Evolutionary conservation across 2,888 invertebrate genomes (phyloP).

Genomic region (Drosophila yooni): DNA sequence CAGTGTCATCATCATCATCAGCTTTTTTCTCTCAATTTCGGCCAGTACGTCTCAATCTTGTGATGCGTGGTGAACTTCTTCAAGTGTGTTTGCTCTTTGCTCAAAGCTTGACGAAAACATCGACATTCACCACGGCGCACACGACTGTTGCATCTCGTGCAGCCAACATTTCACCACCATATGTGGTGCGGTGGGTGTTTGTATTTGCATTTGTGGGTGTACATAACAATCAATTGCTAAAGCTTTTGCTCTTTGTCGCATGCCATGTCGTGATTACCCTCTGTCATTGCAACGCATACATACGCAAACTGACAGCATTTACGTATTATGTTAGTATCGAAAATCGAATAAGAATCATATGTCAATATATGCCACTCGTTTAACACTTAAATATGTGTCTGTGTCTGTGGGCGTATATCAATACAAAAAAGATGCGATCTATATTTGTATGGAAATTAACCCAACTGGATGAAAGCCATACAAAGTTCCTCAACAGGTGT

Average conservation of each 20-base stretch:
- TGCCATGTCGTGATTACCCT: slow-evolving; percentile 35
- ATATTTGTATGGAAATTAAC: slow-evolving; percentile 5
- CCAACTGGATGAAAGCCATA: slow-evolving; percentile 17
- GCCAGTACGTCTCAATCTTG: slow-evolving; percentile 23
- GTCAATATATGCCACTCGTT: neutral
- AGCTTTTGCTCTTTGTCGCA: slow-evolving; percentile 43
- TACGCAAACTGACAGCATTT: neutral
- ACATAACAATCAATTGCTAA: slow-evolving; percentile 29
- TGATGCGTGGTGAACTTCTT: slow-evolving; percentile 52
- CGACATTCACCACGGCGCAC: slow-evolving; percentile 43
- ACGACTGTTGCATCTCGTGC: slow-evolving; percentile 67
- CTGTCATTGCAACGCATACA: neutral
- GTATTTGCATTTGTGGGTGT: neutral
- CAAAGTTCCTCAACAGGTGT: slow-evolving; percentile 43
- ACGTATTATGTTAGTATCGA: slow-evolving; percentile 1
- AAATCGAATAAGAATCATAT: neutral
- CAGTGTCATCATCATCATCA: slow-evolving; percentile 38
- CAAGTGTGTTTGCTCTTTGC: slow-evolving; percentile 12
- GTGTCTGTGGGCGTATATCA: neutral
- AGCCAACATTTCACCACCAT: slow-evolving; percentile 58
- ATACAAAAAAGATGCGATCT: neutral
- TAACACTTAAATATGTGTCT: neutral
- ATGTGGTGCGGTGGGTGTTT: slow-evolving; percentile 29
- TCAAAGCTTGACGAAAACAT: slow-evolving; percentile 4
- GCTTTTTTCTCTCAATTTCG: slow-evolving; percentile 23